phyloP scores from a whole-genome alignment of 2,797 vertebrate genomes.

The Moxostoma hubbsi region DNA sequence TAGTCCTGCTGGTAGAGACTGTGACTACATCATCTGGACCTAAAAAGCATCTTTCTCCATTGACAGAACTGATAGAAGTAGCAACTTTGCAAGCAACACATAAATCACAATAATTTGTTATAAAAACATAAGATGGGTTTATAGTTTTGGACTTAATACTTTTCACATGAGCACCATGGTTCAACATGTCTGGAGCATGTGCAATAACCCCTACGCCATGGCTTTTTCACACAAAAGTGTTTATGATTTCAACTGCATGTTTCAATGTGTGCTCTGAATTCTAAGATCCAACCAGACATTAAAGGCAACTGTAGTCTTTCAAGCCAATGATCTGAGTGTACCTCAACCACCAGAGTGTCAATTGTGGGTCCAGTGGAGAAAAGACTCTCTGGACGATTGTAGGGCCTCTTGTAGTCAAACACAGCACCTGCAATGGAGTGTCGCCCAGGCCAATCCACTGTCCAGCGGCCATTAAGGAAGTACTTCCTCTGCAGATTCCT shows the following conservation, averaged over 20 bases:
- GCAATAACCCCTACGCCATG: background rate
- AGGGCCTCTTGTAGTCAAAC: constrained; percentile 86
- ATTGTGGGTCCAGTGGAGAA: constrained; percentile 84
- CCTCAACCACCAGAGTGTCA: constrained; percentile 86
- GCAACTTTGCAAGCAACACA: too few relatives aligned
- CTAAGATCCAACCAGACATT: background rate
- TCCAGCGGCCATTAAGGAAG: constrained; percentile 88
- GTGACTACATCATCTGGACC: too few relatives aligned
- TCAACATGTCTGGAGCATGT: too few relatives aligned
- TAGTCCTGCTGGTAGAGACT: too few relatives aligned
- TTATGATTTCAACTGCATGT: background rate
- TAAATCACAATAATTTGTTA: too few relatives aligned
- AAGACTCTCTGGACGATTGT: constrained; percentile 84
- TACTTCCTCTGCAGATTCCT: constrained; percentile 80
- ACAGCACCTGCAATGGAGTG: constrained; percentile 83
- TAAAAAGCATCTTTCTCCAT: too few relatives aligned
- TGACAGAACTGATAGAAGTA: too few relatives aligned
- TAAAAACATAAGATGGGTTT: too few relatives aligned
- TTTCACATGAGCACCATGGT: background rate
- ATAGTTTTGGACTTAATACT: background rate
- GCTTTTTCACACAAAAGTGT: too few relatives aligned
- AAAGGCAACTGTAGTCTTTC: background rate
- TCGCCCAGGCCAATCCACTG: constrained; percentile 86
- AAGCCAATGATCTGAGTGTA: constrained; percentile 55
- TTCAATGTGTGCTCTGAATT: background rate